Conservation (phyloP, 2,113 vertebrate species). For the Stegostoma tigrinum region DNA sequence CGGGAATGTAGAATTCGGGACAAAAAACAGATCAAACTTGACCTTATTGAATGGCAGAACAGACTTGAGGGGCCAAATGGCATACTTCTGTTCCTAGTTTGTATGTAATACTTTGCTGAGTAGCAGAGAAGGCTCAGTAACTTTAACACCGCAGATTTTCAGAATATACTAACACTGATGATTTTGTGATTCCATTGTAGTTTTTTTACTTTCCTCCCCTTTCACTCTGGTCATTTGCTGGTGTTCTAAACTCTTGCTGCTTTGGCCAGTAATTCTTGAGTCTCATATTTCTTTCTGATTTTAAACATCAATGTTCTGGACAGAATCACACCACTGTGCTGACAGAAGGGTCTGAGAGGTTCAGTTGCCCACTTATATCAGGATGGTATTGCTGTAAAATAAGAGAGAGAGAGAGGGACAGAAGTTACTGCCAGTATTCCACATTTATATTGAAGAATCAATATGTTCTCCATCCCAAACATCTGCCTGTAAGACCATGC, state of each 20-base stretch:
- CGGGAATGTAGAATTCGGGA: no score
- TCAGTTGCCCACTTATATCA: slow-evolving; percentile 96
- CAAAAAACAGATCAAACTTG: no score
- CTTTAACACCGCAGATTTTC: background rate
- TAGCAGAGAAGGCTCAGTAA: slow-evolving; percentile 2
- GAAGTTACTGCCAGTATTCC: slow-evolving; percentile 50
- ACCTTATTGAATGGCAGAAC: no score
- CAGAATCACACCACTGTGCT: slow-evolving; percentile 89
- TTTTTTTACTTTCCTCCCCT: background rate
- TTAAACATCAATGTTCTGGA: slow-evolving; percentile 31
- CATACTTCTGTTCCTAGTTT: no score
- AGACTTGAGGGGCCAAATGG: no score
- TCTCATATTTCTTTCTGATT: slow-evolving; percentile 25
- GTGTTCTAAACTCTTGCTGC: slow-evolving; percentile 25
- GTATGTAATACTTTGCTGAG: background rate
- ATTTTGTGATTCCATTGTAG: slow-evolving; percentile 8
- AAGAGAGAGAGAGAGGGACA: slow-evolving; percentile 57
- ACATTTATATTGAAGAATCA: slow-evolving; percentile 25
- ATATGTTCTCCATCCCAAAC: background rate
- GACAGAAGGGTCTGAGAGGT: slow-evolving; percentile 98
- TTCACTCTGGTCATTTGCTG: slow-evolving; percentile 21
- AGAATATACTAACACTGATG: slow-evolving; percentile 20
- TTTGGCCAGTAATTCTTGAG: slow-evolving; percentile 23
- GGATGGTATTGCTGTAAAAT: slow-evolving; percentile 94
- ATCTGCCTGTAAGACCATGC: slow-evolving; percentile 40